Percentiles rank a stretch among this genome's conserved stretches.
phyloP scores from a whole-genome alignment of 2,888 invertebrate species.

The Bellardia pandia region DNA sequence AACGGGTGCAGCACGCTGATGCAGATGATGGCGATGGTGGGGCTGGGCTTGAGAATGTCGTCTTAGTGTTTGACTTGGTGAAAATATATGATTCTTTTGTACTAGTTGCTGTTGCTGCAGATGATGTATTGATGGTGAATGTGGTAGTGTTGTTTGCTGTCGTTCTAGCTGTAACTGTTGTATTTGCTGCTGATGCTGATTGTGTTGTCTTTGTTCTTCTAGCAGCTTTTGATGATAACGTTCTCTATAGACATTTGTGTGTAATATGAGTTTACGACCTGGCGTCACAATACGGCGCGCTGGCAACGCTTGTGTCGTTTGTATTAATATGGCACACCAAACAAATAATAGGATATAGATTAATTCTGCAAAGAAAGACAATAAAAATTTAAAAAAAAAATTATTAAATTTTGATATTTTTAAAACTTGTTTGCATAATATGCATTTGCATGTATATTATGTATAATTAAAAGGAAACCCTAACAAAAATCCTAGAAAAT shows the following conservation, averaged over 20 bases:
- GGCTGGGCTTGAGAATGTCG: constrained; percentile 43
- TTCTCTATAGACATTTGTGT: constrained; percentile 72
- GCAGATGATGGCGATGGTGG: constrained; percentile 77
- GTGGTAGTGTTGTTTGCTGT: constrained; percentile 7
- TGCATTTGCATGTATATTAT: no score
- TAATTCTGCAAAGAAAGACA: constrained; percentile 70
- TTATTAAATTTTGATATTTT: neutral
- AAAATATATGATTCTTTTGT: constrained; percentile 57
- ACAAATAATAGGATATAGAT: constrained; percentile 73
- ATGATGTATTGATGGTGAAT: neutral
- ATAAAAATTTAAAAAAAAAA: constrained; percentile 5
- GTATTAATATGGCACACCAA: constrained; percentile 73
- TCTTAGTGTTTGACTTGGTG: constrained; percentile 38
- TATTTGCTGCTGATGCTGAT: constrained; percentile 55
- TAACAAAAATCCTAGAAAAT: neutral
- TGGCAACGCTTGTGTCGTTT: constrained; percentile 71
- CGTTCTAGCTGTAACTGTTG: constrained; percentile 30
- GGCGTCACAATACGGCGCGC: constrained; percentile 58
- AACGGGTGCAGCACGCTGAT: constrained; percentile 75
- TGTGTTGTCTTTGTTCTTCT: constrained; percentile 66
- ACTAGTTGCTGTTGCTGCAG: constrained; percentile 33
- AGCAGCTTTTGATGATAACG: constrained; percentile 73
- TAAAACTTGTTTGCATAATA: neutral
- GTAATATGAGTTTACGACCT: constrained; percentile 72
- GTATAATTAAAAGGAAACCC: no score